Percentiles rank a stretch among this genome's conserved stretches.
Conservation (phyloP, 2,113 vertebrate species). For the Naja naja region DNA sequence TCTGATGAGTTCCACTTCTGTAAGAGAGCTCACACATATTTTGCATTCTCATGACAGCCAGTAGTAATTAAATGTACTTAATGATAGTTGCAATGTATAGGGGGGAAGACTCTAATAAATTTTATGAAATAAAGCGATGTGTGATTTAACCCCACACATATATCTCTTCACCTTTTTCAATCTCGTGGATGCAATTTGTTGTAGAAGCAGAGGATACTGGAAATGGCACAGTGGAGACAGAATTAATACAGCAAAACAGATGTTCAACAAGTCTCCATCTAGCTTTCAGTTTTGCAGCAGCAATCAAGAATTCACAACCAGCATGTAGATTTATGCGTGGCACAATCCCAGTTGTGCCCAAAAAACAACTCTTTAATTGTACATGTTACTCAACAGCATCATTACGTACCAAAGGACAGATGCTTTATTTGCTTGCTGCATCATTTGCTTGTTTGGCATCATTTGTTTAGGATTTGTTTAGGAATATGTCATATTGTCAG, state of each 20-base stretch:
- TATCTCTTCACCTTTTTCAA: background rate
- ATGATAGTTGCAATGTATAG: constrained; percentile 10
- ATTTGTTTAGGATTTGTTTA: constrained; percentile 35
- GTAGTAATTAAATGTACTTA: background rate
- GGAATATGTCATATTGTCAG: constrained; percentile 28
- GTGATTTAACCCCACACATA: background rate
- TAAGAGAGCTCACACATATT: background rate
- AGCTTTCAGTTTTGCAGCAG: constrained; percentile 20
- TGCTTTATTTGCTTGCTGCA: constrained; percentile 37
- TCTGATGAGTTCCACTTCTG: background rate
- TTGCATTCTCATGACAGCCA: background rate
- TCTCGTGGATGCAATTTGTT: constrained; percentile 21
- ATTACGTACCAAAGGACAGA: constrained; percentile 32
- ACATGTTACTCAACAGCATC: constrained; percentile 31
- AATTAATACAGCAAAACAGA: constrained; percentile 37
- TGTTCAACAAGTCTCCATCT: constrained; percentile 48
- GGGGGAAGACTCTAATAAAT: background rate
- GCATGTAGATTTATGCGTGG: constrained; percentile 42
- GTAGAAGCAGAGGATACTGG: constrained; percentile 12
- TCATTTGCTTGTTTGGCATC: constrained; percentile 9
- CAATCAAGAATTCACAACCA: constrained; percentile 42
- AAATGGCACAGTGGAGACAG: constrained; percentile 22
- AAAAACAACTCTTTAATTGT: constrained; percentile 33
- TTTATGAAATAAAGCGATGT: constrained; percentile 16
- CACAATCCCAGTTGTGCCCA: constrained; percentile 31